Evolutionary conservation across 2,888 invertebrate species (phyloP), one percentile per base, ranked within the genome.

Genomic region (Phrixothrix hirtus): DNA sequence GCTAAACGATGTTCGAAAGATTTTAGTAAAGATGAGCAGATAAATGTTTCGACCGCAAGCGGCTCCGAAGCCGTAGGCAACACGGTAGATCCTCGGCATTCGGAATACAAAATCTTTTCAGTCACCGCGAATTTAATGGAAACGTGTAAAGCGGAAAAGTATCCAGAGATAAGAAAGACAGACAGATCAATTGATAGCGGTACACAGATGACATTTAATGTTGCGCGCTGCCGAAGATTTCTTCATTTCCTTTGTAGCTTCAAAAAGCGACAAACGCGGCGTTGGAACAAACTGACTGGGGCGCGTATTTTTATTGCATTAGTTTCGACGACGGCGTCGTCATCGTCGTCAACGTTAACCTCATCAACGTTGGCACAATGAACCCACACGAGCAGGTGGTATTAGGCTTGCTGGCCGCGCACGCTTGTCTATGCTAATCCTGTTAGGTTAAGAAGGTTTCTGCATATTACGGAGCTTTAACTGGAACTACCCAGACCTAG

Each of bases 391-490:
- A 43, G 43, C 53, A 49, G 49, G 49, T 49, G 49, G 49, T 49
- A 49, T 68, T 67, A 67, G 61, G 61, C 62, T 66, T 64, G 79
- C 79, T 81, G 76, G 80, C 79, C 79, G 79, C 79, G 78, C 79
- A 77, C 77, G 76, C 81, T 80, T 81, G 81, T 79, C 75, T 78
- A 77, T 81, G 83, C 81, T 84, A 83, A 84, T 84, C 83, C 82
- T 83, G 83, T 83, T 84, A 83, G 82, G 81, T 81, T 83, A 84
- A 83, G 83, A 83, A 83, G 83, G 83, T 83, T 83, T 83, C 82
- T 81, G 81, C 83, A 82, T 82, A 83, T 83, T 83, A 83, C 80
- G 79, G 72, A 82, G 82, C 81, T 82, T 82, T 82, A 81, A 71
- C 68, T 68, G 65, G 70, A 74, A 71, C 69, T 70, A 71, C 70